Evolutionary conservation across 2,888 invertebrate species (phyloP), one percentile per base, ranked within the genome.

Genomic region (Agonopterix arenella): DNA sequence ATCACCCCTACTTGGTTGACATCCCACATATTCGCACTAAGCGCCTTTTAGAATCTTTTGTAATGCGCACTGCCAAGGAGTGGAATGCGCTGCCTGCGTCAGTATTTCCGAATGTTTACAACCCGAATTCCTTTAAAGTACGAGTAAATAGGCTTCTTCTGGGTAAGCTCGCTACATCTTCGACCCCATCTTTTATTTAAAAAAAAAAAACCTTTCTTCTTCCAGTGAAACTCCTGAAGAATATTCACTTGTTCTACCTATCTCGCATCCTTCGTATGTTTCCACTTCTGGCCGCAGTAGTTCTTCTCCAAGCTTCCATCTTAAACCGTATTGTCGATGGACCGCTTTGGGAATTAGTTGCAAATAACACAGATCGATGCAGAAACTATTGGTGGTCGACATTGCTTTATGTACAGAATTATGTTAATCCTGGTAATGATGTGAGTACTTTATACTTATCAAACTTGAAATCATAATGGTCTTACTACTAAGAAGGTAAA

Each of bases 361-460:
- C 60, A 18, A 0, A 36, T 2, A 48, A 60, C 44, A 62, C 63
- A 1, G 52, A 66, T 51, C 48, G 44, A 36, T 67, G 67, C 45
- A 53, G 70, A 9, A 57, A 57, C 0, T 72, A 79, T 52, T 91
- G 90, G 90, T 91, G 91, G 91, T 54, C 80, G 1, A 69, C 76
- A 0, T 48, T 90, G 10, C 66, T 90, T 0, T 89, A 90, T 60
- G 62, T 90, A 3, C 90, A 90, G 59, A 91, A 90, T 58, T 90
- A 83, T 57, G 73, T 80, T 1, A 78, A 79, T 44, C 54, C 67
- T 8, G 11, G 59, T 2, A 53, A 62, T 37, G 55, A 71, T 28
- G 79, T 73, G 61, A 67, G 48, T 44, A 11, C 11, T 11, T 3
- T 18, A 18, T 18, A 18, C 13, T 13, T 13, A 13, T 2, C 18